phyloP scores from a whole-genome alignment of 92 coral and sea anemone genomes.

The Virgularia gustaviana region DNA sequence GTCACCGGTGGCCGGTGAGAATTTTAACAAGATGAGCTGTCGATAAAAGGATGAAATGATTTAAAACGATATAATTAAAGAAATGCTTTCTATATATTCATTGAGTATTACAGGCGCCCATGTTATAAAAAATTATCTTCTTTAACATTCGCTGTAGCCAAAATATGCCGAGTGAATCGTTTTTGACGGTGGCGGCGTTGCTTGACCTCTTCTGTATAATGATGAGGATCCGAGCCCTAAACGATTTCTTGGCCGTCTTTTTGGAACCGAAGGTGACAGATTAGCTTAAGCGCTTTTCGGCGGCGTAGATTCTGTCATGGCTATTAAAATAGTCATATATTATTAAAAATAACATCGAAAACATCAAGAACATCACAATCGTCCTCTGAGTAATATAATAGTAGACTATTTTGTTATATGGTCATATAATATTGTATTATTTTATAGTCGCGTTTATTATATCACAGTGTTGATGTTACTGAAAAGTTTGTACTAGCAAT shows the following conservation, averaged over 20 bases:
- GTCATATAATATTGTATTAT: too few relatives aligned
- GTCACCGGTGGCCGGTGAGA: not conserved
- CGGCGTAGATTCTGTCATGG: not conserved
- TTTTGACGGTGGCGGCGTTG: not conserved
- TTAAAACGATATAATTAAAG: too few relatives aligned
- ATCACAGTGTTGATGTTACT: not conserved
- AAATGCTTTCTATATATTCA: not conserved
- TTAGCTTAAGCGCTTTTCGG: not conserved
- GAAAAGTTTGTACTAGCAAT: too few relatives aligned
- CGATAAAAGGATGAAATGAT: not conserved
- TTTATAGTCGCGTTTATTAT: too few relatives aligned
- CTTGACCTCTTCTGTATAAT: not conserved
- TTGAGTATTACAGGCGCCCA: too few relatives aligned
- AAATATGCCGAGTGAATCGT: too few relatives aligned
- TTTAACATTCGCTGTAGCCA: too few relatives aligned
- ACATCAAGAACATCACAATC: too few relatives aligned
- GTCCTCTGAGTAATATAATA: too few relatives aligned
- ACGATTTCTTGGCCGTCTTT: slow-evolving; percentile 13
- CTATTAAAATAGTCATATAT: too few relatives aligned
- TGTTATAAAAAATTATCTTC: too few relatives aligned
- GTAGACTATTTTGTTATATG: too few relatives aligned
- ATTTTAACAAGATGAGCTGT: not conserved
- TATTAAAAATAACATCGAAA: not conserved
- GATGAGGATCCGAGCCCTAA: not conserved
- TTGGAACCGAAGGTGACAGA: slow-evolving; percentile 26